Evolutionary conservation across 1,140 invertebrate species (phyloP).

Genomic region (Acromyrmex heyeri): DNA sequence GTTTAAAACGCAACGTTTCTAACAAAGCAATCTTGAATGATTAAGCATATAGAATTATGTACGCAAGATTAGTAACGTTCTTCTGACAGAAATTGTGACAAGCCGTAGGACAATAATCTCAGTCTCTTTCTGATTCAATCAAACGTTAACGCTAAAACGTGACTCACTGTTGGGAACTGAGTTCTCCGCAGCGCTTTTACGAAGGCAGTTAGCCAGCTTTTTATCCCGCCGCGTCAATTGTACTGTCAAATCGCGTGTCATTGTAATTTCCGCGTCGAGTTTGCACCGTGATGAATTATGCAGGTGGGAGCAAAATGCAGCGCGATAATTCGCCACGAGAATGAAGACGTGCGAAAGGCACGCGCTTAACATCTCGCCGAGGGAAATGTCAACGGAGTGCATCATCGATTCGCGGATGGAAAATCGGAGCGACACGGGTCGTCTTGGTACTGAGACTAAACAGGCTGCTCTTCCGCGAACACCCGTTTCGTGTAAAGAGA

Average conservation of each 20-base stretch:
- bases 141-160: constrained; percentile 10
- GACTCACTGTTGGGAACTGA: constrained; percentile 19
- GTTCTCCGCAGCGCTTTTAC: background rate
- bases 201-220: constrained; percentile 1
- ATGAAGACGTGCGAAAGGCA: constrained; percentile 28
- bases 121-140: constrained; percentile 33
- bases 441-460: background rate
- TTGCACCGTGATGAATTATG: constrained; percentile 37
- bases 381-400: constrained; percentile 12
- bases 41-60: background rate
- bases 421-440: constrained; percentile 33
- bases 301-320: constrained; percentile 3
- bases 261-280: constrained; percentile 45
- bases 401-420: constrained; percentile 8
- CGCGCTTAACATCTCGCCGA: constrained; percentile 1
- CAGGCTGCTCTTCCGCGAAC: background rate
- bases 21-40: background rate
- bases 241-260: constrained; percentile 37
- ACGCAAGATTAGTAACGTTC: background rate
- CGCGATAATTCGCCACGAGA: background rate
- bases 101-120: background rate
- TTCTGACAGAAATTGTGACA: constrained; percentile 20
- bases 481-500: constrained; percentile 3
- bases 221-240: constrained; percentile 18
- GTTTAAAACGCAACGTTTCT: background rate